Evolutionary conservation across 2,797 vertebrate species (phyloP).

Genomic region (Synanceia verrucosa): DNA sequence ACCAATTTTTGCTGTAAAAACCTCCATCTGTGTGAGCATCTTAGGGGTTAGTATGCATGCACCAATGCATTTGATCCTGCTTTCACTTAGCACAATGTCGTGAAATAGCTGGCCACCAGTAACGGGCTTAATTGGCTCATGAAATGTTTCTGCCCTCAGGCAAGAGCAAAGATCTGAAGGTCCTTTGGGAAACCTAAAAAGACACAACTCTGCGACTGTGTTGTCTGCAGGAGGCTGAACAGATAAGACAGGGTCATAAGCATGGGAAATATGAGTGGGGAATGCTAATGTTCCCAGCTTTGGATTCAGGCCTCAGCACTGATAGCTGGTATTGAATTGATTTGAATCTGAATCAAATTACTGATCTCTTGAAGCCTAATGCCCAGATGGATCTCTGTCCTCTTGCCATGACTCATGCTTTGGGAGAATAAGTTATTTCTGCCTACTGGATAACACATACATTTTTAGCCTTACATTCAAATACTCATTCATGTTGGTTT

Average conservation of each 20-base stretch:
- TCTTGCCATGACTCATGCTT: slow-evolving; percentile 6
- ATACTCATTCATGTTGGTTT: neutral
- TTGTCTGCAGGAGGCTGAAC: slow-evolving; percentile 2
- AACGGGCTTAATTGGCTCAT: neutral
- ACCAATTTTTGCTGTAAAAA: neutral
- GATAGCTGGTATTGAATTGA: neutral
- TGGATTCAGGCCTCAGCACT: neutral
- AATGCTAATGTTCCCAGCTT: slow-evolving; percentile 1
- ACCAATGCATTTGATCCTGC: no score
- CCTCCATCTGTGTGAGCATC: neutral
- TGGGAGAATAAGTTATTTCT: neutral
- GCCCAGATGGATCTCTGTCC: neutral
- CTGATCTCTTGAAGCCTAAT: neutral
- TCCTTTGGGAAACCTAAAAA: slow-evolving; percentile 3
- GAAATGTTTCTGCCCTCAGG: neutral
- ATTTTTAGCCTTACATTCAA: neutral
- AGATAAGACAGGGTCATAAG: slow-evolving; percentile 18
- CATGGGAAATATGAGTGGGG: neutral
- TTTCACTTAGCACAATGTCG: neutral
- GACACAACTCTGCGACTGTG: neutral
- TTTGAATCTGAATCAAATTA: slow-evolving; percentile 16
- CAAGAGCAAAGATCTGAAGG: neutral
- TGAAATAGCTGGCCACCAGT: neutral
- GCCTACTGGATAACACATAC: neutral
- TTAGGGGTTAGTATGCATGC: neutral